Base-by-base conservation (phyloP, 2,888 invertebrate species). In the Clusia tigrina region DNA sequence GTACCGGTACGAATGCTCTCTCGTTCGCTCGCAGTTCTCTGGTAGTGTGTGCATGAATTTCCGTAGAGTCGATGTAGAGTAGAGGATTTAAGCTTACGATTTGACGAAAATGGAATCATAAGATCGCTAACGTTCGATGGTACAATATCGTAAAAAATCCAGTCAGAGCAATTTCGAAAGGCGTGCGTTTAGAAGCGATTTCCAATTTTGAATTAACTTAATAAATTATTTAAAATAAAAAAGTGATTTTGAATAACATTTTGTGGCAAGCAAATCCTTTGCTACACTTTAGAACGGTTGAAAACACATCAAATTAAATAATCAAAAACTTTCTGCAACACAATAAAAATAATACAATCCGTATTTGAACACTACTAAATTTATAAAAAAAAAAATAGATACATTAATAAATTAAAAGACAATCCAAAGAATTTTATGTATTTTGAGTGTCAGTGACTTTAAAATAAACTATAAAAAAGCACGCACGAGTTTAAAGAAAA, bases 81-180 rank as follows among this genome's bases (percentile, higher is more conserved):
- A 71, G 71, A 77, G 77, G 72, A 80, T 79, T 80, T 79, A 81
- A 83, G 78, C 82, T 82, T 80, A 74, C 78, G 82, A 77, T 78
- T 75, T 74, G 71, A 76, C 73, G 77, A 78, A 80, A 76, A 80
- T 79, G 79, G 77, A 77, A 76, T 82, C 83, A 83, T 79, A 82
- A 78, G 78, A 80, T 79, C 83, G 78, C 78, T 81, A 81, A 77
- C 81, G 76, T 77, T 83, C 81, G 79, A 78, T 73, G 73, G 77
- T 79, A 74, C 68, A 74, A 80, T 78, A 81, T 77, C 77, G 69
- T 51, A 20, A 46, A 42, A 37, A 10, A 12, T 59, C 59, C 6
- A 61, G 38, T 42, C n/a, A 48, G 48, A 48, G 48, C 48, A 22
- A 20, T 32, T 9, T n/a, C 58, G 42, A 56, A 24, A 42, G 38